Conservation (phyloP, 1,140 invertebrate species). For the Plectrocnemia conspersa region DNA sequence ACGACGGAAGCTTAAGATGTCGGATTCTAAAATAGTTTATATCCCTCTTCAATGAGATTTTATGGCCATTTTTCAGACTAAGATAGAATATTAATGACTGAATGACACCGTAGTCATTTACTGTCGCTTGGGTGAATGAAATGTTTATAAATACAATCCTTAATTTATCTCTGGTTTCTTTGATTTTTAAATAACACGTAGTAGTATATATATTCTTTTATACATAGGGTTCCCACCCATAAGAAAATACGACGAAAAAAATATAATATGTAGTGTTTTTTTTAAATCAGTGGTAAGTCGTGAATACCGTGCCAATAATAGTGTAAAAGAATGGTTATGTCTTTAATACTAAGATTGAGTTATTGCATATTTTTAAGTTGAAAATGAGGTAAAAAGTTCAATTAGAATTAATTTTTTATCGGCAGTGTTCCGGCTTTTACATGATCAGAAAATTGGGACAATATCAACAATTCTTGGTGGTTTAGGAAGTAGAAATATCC, state of each 20-base stretch:
- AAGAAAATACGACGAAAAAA: too few species aligned
- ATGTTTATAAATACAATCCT: background rate
- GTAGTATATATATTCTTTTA: background rate
- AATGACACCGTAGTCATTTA: constrained; percentile 1
- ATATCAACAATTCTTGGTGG: too few species aligned
- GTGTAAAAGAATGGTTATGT: too few species aligned
- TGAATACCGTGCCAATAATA: too few species aligned
- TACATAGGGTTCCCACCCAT: background rate
- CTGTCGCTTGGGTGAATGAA: background rate
- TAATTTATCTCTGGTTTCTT: background rate
- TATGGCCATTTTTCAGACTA: background rate
- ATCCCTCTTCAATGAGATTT: background rate
- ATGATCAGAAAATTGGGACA: too few species aligned
- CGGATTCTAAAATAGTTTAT: constrained; percentile 7
- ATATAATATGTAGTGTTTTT: background rate
- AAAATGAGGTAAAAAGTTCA: too few species aligned
- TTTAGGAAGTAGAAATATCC: too few species aligned
- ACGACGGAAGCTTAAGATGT: background rate
- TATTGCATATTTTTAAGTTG: too few species aligned
- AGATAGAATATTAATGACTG: constrained; percentile 8
- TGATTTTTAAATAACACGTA: background rate
- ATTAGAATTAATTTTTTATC: too few species aligned
- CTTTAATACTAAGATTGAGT: too few species aligned
- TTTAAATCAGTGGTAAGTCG: background rate
- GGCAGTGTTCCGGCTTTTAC: too few species aligned